Evolutionary conservation across 1,140 invertebrate genomes (phyloP).

Genomic region (Heterodera schachtii): DNA sequence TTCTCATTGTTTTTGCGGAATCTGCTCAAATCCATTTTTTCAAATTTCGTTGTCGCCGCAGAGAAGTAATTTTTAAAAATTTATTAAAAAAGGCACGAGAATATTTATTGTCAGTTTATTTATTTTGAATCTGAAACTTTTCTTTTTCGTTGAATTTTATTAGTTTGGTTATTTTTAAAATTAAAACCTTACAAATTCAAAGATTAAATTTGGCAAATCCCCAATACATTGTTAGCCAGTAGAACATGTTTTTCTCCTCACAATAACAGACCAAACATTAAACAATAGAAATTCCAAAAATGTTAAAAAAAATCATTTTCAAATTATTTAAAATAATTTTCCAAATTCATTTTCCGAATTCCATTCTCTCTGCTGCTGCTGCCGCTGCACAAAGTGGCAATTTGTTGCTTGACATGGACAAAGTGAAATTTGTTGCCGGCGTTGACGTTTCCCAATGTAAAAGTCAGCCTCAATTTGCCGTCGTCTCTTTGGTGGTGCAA

Average conservation of each 20-base stretch:
- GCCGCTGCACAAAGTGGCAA: not conserved
- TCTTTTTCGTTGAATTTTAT: no score
- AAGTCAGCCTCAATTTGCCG: slow-evolving; percentile 25
- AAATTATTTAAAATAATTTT: not conserved
- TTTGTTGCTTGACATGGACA: slow-evolving; percentile 9
- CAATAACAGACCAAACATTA: no score
- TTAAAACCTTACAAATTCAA: no score
- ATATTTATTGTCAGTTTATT: no score
- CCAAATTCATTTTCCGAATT: not conserved
- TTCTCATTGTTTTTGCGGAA: slow-evolving; percentile 35
- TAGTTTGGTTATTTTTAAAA: no score
- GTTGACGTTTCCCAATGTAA: slow-evolving; percentile 40
- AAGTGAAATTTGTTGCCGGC: slow-evolving; percentile 36
- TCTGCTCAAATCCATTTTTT: slow-evolving; percentile 6
- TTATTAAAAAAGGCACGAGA: no score
- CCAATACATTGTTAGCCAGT: no score
- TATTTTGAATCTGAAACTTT: no score
- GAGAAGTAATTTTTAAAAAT: slow-evolving; percentile 23
- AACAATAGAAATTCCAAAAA: no score
- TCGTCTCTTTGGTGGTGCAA: slow-evolving; percentile 37
- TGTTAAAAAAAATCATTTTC: no score
- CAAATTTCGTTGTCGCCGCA: slow-evolving; percentile 27
- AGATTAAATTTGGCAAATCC: no score
- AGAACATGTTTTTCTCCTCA: no score
- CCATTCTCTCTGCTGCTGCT: not conserved